Base-by-base conservation (phyloP, 1,140 invertebrate species). In the Myzus persicae region DNA sequence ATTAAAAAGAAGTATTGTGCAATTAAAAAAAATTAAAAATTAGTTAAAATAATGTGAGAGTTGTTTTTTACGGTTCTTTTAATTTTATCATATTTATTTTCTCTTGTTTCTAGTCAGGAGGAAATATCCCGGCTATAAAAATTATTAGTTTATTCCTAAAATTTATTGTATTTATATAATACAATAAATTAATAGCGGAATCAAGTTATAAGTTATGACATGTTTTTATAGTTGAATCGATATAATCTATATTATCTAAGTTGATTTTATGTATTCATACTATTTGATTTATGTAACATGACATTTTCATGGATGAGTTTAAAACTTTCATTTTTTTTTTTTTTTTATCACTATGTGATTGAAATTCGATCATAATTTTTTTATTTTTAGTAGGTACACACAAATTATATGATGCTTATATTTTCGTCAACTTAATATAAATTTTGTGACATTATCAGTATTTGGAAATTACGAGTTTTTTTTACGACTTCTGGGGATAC, bases 401-500 rank as follows among this genome's bases (percentile, higher is more conserved):
- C 22, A 84, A 84, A 11, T 38, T 42, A 40, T 84, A 84, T 24
- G 24, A 22, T 38, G 9, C 24, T 24, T 84, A 46, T 36, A 88
- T n/a, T 46, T 88, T 48, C 31, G 22, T 88, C 85, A 31, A 88
- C 44, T 48, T 88, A 88, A 51, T 51, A 89, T 89, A 51, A 89
- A 89, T 89, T 8, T 51, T 22, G 24, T 38, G n/a, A 89, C 87
- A 48, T 89, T 89, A 89, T 89, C 46, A 89, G n/a, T 89, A 51
- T 89, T 89, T 89, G 22, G 48, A 67, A 90, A 90, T 90, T 20
- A 67, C 88, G 88, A 90, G 5, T 51, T 90, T 40, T 51, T 54
- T 90, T 67, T 90, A 67, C 26, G 51, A 59, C 38, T 42, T 67
- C 14, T 42, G 51, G 54, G 51, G 24, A 90, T 67, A 90, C 31